phyloP scores from a whole-genome alignment of 1,140 invertebrate genomes.

The Drosophila lowei region DNA sequence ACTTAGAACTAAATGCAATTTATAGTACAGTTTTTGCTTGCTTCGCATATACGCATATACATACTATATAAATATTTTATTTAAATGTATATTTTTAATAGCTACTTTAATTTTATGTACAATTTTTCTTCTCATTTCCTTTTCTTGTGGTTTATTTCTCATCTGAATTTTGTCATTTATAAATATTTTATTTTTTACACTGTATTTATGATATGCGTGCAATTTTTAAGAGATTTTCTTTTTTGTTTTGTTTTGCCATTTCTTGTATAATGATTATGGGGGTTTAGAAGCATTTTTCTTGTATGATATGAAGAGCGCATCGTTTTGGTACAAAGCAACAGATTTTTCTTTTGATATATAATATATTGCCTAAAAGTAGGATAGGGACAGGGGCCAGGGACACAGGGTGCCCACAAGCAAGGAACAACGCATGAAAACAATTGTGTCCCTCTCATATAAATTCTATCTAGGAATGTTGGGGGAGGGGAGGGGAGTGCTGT shows the following conservation, averaged over 20 bases:
- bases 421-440: constrained; percentile 37
- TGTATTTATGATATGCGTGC: constrained; percentile 72
- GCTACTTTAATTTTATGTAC: constrained; percentile 61
- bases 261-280: constrained; percentile 61
- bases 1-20: constrained; percentile 71
- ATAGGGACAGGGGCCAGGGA: constrained; percentile 5
- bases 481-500: background rate
- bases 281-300: constrained; percentile 58
- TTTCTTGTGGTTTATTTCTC: constrained; percentile 4
- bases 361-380: constrained; percentile 27
- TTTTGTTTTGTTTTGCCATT: background rate
- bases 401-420: constrained; percentile 5
- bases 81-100: constrained; percentile 79
- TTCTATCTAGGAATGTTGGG: constrained; percentile 44
- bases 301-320: constrained; percentile 67
- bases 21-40: constrained; percentile 71
- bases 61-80: constrained; percentile 65
- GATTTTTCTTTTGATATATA: constrained; percentile 13
- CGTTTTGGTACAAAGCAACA: constrained; percentile 67
- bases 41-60: constrained; percentile 48
- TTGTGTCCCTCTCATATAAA: background rate
- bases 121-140: constrained; percentile 14
- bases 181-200: constrained; percentile 56
- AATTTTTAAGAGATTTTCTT: constrained; percentile 41
- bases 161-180: constrained; percentile 36